These are phyloP conservation scores for Bombus polaris DNA, from an alignment of 1,140 invertebrate genomes.

Conservation along the genomic window DNA sequence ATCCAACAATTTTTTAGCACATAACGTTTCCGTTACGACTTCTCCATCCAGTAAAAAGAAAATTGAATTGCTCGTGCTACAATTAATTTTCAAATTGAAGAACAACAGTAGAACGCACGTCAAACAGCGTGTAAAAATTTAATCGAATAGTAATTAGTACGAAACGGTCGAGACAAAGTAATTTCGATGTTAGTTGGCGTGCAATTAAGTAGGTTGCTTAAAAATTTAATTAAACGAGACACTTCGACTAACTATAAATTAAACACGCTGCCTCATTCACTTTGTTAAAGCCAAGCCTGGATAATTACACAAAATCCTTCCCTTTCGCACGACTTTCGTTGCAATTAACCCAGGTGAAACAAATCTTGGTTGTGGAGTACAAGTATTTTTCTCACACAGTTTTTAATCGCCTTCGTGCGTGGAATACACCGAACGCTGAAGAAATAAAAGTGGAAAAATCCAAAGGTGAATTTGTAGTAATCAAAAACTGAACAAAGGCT, in stretches of 20 bases:
- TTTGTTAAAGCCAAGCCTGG: neutral
- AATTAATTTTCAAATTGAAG: neutral
- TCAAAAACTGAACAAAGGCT: too few relatives aligned
- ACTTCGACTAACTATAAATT: constrained; percentile 24
- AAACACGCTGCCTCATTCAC: neutral
- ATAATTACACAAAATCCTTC: neutral
- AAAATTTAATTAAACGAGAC: constrained; percentile 40
- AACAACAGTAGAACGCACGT: neutral
- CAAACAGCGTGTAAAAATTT: neutral
- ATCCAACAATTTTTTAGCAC: neutral
- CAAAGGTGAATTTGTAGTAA: neutral
- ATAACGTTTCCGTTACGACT: neutral
- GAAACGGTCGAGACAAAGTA: neutral
- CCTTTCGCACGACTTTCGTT: neutral
- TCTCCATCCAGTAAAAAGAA: too few relatives aligned
- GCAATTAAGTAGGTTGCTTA: neutral
- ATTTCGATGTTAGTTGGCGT: neutral
- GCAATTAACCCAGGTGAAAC: neutral
- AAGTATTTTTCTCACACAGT: neutral
- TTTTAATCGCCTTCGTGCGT: neutral
- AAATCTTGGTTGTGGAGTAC: neutral
- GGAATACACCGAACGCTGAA: neutral
- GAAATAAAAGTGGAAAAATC: neutral
- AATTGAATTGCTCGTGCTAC: neutral
- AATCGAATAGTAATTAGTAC: neutral